Conservation (phyloP, 2,113 vertebrate species). For the Hyperopisus bebe region DNA sequence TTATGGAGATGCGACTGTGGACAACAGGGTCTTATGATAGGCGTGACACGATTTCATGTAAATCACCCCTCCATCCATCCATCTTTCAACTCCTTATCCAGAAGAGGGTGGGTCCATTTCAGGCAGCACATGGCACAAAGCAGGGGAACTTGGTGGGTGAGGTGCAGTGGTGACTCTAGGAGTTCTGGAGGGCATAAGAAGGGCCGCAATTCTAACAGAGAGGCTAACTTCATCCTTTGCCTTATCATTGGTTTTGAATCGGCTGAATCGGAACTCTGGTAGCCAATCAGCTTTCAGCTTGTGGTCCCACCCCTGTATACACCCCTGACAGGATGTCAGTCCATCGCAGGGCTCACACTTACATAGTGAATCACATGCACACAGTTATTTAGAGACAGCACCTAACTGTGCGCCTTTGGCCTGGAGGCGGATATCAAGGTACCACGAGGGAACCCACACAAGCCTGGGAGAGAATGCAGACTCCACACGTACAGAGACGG, state of each 20-base stretch:
- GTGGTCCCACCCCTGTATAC: neutral
- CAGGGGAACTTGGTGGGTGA: neutral
- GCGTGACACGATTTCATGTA: neutral
- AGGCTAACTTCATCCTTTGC: neutral
- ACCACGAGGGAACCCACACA: neutral
- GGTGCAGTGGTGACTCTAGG: neutral
- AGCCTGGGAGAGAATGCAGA: neutral
- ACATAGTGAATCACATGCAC: neutral
- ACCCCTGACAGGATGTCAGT: neutral
- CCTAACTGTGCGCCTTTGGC: neutral
- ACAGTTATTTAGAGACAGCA: neutral
- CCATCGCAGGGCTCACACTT: neutral
- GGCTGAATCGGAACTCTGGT: neutral
- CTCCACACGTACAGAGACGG: neutral
- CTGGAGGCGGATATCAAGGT: neutral
- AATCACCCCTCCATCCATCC: neutral
- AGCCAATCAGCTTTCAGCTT: neutral
- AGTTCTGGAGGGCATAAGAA: neutral
- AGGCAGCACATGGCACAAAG: neutral
- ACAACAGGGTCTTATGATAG: neutral
- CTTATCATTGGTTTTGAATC: neutral
- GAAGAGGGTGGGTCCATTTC: neutral
- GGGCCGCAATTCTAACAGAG: neutral
- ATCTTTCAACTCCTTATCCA: neutral
- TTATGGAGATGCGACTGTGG: neutral